These are phyloP conservation scores for Lacerta agilis DNA, from an alignment of 2,797 vertebrate genomes.

Conservation along the genomic window DNA sequence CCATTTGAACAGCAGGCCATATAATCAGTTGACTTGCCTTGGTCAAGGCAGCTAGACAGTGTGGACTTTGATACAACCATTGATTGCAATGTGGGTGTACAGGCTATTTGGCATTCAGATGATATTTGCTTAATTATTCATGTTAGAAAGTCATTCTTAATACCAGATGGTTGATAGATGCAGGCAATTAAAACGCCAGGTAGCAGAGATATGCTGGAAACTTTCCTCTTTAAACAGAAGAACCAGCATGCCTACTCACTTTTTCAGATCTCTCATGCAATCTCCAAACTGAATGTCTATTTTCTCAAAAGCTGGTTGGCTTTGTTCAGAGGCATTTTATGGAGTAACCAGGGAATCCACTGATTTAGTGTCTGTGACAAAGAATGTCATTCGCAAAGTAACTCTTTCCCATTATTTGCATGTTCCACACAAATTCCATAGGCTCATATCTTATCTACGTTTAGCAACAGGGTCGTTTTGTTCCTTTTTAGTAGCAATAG, in stretches of 20 bases:
- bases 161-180: neutral
- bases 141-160: constrained; percentile 19
- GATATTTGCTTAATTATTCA: constrained; percentile 55
- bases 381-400: neutral
- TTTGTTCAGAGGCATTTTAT: neutral
- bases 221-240: neutral
- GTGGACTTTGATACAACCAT: constrained; percentile 17
- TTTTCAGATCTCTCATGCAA: neutral
- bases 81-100: neutral
- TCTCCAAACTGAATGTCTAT: neutral
- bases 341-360: neutral
- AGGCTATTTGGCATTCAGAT: neutral
- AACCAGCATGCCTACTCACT: neutral
- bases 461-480: neutral
- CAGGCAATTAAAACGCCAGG: constrained; percentile 37
- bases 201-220: constrained; percentile 23
- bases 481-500: constrained; percentile 1
- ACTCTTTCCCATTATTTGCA: neutral
- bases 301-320: neutral
- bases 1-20: neutral
- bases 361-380: neutral
- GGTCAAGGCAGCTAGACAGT: neutral
- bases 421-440: neutral
- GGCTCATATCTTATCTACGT: neutral
- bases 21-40: neutral